These are phyloP conservation scores for Acanthornis magna DNA, from an alignment of 2,797 vertebrate species.

Conservation along the genomic window DNA sequence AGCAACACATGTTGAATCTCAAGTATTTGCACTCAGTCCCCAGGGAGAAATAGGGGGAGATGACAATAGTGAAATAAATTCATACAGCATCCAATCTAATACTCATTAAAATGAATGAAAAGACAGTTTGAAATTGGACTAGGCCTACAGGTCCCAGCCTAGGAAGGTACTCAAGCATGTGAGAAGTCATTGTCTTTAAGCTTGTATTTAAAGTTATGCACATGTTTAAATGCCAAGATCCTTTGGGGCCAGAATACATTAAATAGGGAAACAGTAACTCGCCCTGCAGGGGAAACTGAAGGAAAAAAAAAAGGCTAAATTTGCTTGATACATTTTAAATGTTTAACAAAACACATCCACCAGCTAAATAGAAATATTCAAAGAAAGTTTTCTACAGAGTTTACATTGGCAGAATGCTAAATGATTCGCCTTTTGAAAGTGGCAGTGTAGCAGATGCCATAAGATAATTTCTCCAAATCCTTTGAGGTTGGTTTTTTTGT, in stretches of 20 bases:
- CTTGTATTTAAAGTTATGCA: neutral
- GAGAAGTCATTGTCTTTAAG: neutral
- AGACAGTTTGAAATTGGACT: neutral
- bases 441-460: neutral
- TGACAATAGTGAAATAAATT: conserved; percentile 17
- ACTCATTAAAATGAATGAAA: conserved; percentile 31
- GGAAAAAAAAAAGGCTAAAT: neutral
- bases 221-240: neutral
- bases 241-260: neutral
- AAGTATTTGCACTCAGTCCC: neutral
- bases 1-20: conserved; percentile 17
- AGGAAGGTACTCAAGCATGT: neutral
- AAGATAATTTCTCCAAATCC: neutral
- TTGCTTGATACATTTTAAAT: neutral
- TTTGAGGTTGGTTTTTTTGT: neutral
- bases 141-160: neutral
- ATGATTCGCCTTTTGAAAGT: neutral
- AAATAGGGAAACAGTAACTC: neutral
- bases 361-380: neutral
- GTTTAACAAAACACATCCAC: neutral
- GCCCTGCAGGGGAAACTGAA: neutral
- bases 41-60: neutral
- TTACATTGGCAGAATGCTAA: neutral
- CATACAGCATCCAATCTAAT: neutral
- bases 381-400: neutral